A percentile compares a stretch with the other conserved stretches of the same genome.
phyloP scores from a whole-genome alignment of 1,140 invertebrate genomes.

The Polyergus mexicanus region DNA sequence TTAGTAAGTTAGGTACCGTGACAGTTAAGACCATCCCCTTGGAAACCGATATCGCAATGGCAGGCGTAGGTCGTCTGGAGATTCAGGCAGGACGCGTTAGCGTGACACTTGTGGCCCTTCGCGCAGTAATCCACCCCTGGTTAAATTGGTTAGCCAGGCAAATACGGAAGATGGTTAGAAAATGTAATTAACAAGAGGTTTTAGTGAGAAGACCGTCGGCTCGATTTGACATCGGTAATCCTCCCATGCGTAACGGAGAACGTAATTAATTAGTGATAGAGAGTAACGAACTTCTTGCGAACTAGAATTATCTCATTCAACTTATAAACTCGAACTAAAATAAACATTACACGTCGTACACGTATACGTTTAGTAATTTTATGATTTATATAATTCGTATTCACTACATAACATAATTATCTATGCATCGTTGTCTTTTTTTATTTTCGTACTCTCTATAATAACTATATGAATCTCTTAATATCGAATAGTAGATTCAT shows the following conservation, averaged over 20 bases:
- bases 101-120: conserved; percentile 93
- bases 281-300: background rate
- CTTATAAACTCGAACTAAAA: background rate
- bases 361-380: background rate
- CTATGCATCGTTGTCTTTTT: background rate
- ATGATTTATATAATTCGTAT: background rate
- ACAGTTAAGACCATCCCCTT: conserved; percentile 93
- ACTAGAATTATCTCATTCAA: background rate
- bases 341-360: conserved; percentile 12
- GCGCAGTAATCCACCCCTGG: conserved; percentile 95
- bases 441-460: background rate
- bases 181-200: conserved; percentile 58
- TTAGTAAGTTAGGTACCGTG: conserved; percentile 87
- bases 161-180: conserved; percentile 73
- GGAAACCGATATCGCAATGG: conserved; percentile 93
- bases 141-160: conserved; percentile 81
- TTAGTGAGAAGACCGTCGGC: background rate
- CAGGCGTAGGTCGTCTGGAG: conserved; percentile 94
- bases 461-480: background rate
- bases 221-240: conserved; percentile 28
- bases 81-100: conserved; percentile 94
- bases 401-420: conserved; percentile 5
- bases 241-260: conserved; percentile 16
- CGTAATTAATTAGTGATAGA: conserved; percentile 4
- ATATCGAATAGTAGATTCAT: background rate